These are phyloP conservation scores for Liopterus haemorrhoidalis DNA, from an alignment of 2,888 invertebrate genomes.

Conservation along the genomic window DNA sequence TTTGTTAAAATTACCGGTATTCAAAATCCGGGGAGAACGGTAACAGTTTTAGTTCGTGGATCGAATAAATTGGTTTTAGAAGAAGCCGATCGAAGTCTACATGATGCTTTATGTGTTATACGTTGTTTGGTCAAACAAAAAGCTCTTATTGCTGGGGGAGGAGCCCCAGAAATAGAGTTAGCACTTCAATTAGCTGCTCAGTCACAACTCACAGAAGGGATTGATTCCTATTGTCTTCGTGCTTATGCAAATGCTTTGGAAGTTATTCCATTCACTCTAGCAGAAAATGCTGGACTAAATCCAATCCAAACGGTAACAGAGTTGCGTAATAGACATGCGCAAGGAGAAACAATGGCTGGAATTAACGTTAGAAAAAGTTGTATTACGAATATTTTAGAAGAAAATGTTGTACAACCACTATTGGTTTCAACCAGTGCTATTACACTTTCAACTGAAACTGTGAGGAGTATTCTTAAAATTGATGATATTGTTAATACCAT, in stretches of 20 bases:
- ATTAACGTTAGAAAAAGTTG: slow-evolving; percentile 95
- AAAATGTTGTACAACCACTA: slow-evolving; percentile 95
- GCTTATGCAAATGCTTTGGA: slow-evolving; percentile 96
- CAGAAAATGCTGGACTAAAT: slow-evolving; percentile 70
- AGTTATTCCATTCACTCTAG: slow-evolving; percentile 83
- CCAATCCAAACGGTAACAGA: slow-evolving; percentile 81
- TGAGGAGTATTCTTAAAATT: slow-evolving; percentile 96
- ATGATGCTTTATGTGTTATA: slow-evolving; percentile 84
- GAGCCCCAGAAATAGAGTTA: slow-evolving; percentile 95
- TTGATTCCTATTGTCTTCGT: slow-evolving; percentile 91
- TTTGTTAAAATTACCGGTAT: slow-evolving; percentile 70
- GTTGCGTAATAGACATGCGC: slow-evolving; percentile 86
- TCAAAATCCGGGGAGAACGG: slow-evolving; percentile 79
- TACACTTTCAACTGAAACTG: slow-evolving; percentile 91
- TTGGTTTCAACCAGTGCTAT: slow-evolving; percentile 92
- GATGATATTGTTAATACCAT: slow-evolving; percentile 99
- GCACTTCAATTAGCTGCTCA: slow-evolving; percentile 75
- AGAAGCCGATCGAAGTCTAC: slow-evolving; percentile 74
- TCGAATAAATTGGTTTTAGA: slow-evolving; percentile 78
- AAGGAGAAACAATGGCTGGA: slow-evolving; percentile 79
- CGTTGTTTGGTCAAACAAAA: slow-evolving; percentile 93
- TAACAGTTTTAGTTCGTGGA: slow-evolving; percentile 86
- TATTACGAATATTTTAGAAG: slow-evolving; percentile 93
- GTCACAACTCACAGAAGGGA: slow-evolving; percentile 79
- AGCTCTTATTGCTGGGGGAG: slow-evolving; percentile 91